These are phyloP conservation scores for Ibycter americanus DNA, from an alignment of 2,797 vertebrate genomes.

Conservation along the genomic window DNA sequence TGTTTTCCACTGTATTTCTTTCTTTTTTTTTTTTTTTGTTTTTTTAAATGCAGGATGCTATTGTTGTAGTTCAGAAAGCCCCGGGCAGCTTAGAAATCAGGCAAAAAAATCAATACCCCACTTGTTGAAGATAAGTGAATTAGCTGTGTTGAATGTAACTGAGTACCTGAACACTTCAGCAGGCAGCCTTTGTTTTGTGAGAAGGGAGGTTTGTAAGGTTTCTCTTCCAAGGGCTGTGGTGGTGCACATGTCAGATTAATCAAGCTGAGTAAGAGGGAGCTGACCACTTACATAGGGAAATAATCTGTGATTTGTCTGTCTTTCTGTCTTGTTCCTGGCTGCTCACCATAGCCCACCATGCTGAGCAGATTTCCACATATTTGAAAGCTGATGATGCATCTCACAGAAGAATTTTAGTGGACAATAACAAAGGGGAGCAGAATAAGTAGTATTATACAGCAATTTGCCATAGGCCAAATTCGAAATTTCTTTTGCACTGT, in stretches of 20 bases:
- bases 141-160: conserved; percentile 80
- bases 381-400: not conserved
- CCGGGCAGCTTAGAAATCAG: conserved; percentile 78
- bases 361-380: not conserved
- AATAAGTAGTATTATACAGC: not conserved
- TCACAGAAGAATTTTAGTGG: not conserved
- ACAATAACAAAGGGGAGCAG: not conserved
- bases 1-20: conserved; percentile 22
- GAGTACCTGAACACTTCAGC: conserved; percentile 76
- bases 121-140: conserved; percentile 84
- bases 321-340: not conserved
- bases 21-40: not conserved
- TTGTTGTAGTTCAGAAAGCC: conserved; percentile 77
- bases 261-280: conserved; percentile 24
- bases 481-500: not conserved
- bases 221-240: conserved; percentile 57
- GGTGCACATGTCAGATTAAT: conserved; percentile 57
- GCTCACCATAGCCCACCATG: not conserved
- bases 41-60: conserved; percentile 30
- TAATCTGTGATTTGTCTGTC: conserved; percentile 21
- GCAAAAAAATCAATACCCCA: conserved; percentile 83
- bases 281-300: conserved; percentile 21
- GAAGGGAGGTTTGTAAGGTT: conserved; percentile 69
- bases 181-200: conserved; percentile 73
- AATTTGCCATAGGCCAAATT: not conserved